Percentiles rank a stretch among this genome's conserved stretches.
These are phyloP conservation scores for Colletes latitarsis DNA, from an alignment of 1,140 invertebrate species.

Conservation along the genomic window DNA sequence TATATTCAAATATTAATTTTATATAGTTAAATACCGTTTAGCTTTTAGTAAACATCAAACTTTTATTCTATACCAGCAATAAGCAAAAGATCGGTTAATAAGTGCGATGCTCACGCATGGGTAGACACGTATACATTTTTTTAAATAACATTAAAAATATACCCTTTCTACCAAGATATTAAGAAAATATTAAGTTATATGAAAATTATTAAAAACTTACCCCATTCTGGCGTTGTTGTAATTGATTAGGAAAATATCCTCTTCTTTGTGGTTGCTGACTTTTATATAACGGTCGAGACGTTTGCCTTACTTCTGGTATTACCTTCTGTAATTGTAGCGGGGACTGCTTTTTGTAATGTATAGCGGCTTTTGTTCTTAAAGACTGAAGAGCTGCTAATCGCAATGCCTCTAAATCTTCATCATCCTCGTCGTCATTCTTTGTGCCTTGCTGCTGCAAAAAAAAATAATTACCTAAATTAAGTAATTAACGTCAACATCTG, in stretches of 20 bases:
- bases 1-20: too few species aligned
- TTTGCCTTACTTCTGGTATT: constrained; percentile 49
- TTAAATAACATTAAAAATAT: not conserved
- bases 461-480: constrained; percentile 65
- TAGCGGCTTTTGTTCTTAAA: constrained; percentile 62
- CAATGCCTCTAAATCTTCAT: constrained; percentile 78
- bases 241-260: constrained; percentile 61
- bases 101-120: too few species aligned
- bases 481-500: too few species aligned
- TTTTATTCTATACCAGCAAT: too few species aligned
- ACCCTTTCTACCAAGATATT: not conserved
- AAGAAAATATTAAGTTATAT: not conserved
- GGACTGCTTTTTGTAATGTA: constrained; percentile 52
- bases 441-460: constrained; percentile 57
- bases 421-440: constrained; percentile 75
- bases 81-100: too few species aligned
- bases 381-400: constrained; percentile 76
- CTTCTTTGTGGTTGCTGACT: constrained; percentile 49
- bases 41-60: too few species aligned
- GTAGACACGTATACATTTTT: too few species aligned
- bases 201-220: constrained; percentile 43
- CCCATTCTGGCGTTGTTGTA: constrained; percentile 69
- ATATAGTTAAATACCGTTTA: too few species aligned
- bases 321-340: constrained; percentile 44
- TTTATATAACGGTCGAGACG: constrained; percentile 60